Evolutionary conservation across 2,113 vertebrate species (phyloP).

Genomic region (Coreoperca whiteheadi): DNA sequence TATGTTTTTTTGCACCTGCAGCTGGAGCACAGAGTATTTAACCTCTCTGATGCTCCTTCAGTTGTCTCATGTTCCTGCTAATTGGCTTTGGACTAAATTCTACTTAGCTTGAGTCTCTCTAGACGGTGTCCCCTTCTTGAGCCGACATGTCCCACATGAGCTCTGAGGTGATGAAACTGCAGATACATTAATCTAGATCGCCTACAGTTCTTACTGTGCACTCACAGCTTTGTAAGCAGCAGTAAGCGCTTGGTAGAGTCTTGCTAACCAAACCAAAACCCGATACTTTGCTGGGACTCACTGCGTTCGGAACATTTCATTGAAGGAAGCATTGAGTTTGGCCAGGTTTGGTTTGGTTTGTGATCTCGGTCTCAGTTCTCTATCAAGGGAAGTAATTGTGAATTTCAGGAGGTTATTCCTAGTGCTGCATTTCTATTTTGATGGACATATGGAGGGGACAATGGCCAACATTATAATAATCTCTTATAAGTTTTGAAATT

Average conservation of each 20-base stretch:
- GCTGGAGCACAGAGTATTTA: conserved; percentile 1
- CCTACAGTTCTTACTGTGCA: not conserved
- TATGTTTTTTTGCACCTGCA: conserved; percentile 5
- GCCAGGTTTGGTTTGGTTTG: too few relatives aligned
- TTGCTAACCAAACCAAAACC: not conserved
- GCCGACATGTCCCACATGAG: not conserved
- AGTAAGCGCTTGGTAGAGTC: not conserved
- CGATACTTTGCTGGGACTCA: not conserved
- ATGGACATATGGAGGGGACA: not conserved
- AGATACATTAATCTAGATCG: not conserved
- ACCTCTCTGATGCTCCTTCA: not conserved
- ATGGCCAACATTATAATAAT: not conserved
- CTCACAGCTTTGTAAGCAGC: not conserved
- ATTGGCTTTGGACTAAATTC: not conserved
- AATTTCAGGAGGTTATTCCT: not conserved
- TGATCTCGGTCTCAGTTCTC: not conserved
- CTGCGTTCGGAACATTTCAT: not conserved
- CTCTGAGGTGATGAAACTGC: conserved; percentile 4
- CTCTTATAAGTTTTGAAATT: not conserved
- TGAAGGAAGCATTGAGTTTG: not conserved
- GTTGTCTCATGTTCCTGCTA: conserved; percentile 9
- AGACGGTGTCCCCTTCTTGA: not conserved
- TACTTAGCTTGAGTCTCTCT: not conserved
- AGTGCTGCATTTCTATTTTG: not conserved
- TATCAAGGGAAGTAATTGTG: not conserved